These are phyloP conservation scores for Myrmophylax atrothorax DNA, from an alignment of 2,113 vertebrate genomes.

Conservation along the genomic window DNA sequence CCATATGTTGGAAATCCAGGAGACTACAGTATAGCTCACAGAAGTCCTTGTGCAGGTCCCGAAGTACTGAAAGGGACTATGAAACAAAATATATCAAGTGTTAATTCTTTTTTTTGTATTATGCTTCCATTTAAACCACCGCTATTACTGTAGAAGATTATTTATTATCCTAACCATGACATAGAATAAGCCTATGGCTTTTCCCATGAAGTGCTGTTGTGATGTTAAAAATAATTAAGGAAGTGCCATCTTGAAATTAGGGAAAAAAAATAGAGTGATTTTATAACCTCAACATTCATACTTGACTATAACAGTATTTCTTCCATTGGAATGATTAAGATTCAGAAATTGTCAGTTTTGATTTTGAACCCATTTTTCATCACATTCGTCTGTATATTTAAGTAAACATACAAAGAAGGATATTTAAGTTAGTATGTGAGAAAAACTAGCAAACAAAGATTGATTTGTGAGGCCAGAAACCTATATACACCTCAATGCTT, in stretches of 20 bases:
- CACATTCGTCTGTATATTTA: not conserved
- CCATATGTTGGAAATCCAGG: not conserved
- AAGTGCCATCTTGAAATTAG: not conserved
- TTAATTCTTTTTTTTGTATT: not conserved
- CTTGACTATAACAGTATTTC: not conserved
- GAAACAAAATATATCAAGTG: not conserved
- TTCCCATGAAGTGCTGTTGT: not conserved
- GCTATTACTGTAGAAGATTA: not conserved
- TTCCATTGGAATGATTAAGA: not conserved
- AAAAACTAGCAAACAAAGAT: not conserved
- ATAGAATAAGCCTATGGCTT: not conserved
- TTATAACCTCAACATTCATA: not conserved
- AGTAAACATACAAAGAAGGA: not conserved
- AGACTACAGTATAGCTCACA: not conserved
- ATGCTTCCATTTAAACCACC: not conserved
- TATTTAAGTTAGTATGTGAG: not conserved
- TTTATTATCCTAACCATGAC: not conserved
- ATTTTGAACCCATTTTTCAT: not conserved
- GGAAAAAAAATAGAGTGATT: not conserved
- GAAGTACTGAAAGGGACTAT: not conserved
- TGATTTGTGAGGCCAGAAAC: not conserved
- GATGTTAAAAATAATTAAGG: not conserved
- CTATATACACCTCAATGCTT: not conserved
- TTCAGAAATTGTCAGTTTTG: not conserved
- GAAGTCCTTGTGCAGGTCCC: not conserved